A percentile compares a stretch with the other conserved stretches of the same genome.
Evolutionary conservation across 2,888 invertebrate genomes (phyloP).

Genomic region (Heliconius cydno): DNA sequence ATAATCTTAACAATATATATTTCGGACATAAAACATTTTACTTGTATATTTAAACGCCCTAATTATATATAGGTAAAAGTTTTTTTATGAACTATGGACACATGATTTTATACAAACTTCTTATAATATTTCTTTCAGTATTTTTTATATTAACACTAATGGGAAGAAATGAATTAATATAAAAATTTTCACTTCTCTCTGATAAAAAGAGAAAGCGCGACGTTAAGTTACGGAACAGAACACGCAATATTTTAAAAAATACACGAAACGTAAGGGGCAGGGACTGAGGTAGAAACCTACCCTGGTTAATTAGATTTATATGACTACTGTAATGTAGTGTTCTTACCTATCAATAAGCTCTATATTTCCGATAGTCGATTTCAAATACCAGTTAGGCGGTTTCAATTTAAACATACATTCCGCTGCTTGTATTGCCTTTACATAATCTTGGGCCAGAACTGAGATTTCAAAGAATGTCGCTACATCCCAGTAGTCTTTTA

Average conservation of each 20-base stretch:
- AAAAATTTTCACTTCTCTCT: too few species aligned
- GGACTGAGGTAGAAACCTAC: too few species aligned
- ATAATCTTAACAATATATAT: not conserved
- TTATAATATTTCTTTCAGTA: too few species aligned
- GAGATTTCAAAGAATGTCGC: slow-evolving; percentile 99
- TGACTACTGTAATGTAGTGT: not conserved
- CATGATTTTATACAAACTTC: too few species aligned
- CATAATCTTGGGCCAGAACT: slow-evolving; percentile 97
- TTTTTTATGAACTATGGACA: too few species aligned
- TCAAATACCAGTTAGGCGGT: slow-evolving; percentile 97
- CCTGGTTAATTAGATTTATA: too few species aligned
- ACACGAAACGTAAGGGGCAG: too few species aligned
- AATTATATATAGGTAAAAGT: too few species aligned
- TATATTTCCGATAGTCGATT: slow-evolving; percentile 98
- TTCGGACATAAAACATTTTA: not conserved
- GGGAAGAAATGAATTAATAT: too few species aligned
- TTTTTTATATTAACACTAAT: not conserved
- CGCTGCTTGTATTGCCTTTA: slow-evolving; percentile 98
- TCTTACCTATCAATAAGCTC: slow-evolving; percentile 90
- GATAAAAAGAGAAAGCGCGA: too few species aligned
- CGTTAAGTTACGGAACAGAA: too few species aligned
- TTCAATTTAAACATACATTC: slow-evolving; percentile 96
- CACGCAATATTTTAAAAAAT: too few species aligned
- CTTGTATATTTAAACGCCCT: not conserved
- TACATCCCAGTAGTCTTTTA: slow-evolving; percentile 99